Evolutionary conservation across 2,888 invertebrate species (phyloP).

Genomic region (Drosophila maculinotata): DNA sequence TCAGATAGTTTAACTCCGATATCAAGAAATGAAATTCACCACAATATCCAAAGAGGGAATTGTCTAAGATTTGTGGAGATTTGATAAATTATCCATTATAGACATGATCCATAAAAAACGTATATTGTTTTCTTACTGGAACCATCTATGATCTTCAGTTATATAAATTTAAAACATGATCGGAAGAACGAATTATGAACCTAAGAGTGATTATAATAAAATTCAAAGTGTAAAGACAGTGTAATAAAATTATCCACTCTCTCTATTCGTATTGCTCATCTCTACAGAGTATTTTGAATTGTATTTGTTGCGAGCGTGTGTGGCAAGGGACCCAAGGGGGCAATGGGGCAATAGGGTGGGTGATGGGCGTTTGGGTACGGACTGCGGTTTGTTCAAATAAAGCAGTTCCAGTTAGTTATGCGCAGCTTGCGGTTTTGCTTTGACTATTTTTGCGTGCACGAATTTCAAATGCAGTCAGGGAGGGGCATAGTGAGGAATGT

Average conservation of each 20-base stretch:
- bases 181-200: too few relatives aligned
- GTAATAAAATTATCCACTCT: neutral
- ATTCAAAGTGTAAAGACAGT: neutral
- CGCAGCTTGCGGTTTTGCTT: slow-evolving; percentile 79
- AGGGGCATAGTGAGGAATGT: slow-evolving; percentile 14
- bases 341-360: neutral
- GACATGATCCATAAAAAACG: too few relatives aligned
- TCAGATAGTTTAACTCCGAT: too few relatives aligned
- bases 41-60: too few relatives aligned
- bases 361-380: slow-evolving; percentile 4
- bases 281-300: slow-evolving; percentile 24
- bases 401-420: slow-evolving; percentile 80
- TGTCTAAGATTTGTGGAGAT: too few relatives aligned
- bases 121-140: too few relatives aligned
- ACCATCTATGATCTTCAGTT: too few relatives aligned
- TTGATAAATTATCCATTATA: too few relatives aligned
- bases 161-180: too few relatives aligned
- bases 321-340: neutral
- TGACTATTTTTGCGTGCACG: slow-evolving; percentile 64
- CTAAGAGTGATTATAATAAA: neutral
- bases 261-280: slow-evolving; percentile 5
- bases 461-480: slow-evolving; percentile 53
- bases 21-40: too few relatives aligned
- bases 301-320: slow-evolving; percentile 28
- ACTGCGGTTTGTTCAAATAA: slow-evolving; percentile 75